Conservation (phyloP, 2,113 vertebrate genomes). For the Balaeniceps rex region DNA sequence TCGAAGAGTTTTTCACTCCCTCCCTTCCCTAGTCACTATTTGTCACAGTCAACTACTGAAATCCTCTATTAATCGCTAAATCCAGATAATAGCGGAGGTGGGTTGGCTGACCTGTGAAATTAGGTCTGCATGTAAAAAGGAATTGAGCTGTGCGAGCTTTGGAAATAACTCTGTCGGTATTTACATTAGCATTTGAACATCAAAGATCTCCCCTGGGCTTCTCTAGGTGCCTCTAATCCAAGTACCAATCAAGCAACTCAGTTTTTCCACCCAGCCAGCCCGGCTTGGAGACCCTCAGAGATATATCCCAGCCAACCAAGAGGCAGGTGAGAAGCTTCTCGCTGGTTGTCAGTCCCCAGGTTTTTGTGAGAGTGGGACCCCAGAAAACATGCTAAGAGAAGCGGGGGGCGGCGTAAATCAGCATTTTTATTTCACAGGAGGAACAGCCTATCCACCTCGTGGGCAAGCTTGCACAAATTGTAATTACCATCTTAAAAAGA, state of each 20-base stretch:
- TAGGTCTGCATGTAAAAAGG: constrained; percentile 51
- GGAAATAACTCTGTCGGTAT: constrained; percentile 47
- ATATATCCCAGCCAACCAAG: not conserved
- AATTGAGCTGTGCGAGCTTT: constrained; percentile 27
- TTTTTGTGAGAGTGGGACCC: not conserved
- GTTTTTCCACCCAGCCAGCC: not conserved
- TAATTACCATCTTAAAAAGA: not conserved
- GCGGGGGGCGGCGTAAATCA: not conserved
- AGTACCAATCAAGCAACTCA: constrained; percentile 14
- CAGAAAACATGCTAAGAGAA: not conserved
- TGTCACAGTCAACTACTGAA: constrained; percentile 38
- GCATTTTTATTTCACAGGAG: not conserved
- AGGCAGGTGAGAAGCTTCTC: not conserved
- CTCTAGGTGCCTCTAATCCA: constrained; percentile 23
- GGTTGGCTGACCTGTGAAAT: constrained; percentile 53
- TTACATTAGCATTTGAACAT: constrained; percentile 14
- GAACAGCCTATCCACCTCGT: not conserved
- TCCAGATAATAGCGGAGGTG: constrained; percentile 35
- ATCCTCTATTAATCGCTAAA: constrained; percentile 41
- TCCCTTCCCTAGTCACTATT: not conserved
- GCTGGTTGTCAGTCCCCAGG: not conserved
- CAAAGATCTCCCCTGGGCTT: constrained; percentile 31
- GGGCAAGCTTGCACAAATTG: not conserved
- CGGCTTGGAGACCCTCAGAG: not conserved
- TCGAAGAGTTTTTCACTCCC: not conserved